Conservation (phyloP, 2,797 vertebrate genomes). For the Anguilla pacifica region DNA sequence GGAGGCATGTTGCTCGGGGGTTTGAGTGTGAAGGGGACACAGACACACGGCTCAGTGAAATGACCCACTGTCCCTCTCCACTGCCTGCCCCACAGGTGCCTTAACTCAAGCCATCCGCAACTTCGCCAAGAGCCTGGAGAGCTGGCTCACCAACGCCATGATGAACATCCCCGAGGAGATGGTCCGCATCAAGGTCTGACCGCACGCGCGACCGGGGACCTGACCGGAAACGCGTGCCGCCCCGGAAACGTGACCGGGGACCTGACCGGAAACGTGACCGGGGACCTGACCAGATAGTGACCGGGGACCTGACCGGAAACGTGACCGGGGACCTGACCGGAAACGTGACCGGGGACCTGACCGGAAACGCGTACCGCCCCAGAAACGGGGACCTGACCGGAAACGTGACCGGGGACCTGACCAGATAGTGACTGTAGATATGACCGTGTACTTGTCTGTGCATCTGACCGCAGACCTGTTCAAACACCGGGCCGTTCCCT, state of each 20-base stretch:
- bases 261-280: neutral
- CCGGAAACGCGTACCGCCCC: too few relatives aligned
- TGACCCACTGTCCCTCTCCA: neutral
- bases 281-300: too few relatives aligned
- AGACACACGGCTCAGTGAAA: neutral
- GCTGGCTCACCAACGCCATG: slow-evolving; percentile 88
- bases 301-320: too few relatives aligned
- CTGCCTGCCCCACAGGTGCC: slow-evolving; percentile 76
- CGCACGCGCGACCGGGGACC: neutral
- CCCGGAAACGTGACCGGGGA: neutral
- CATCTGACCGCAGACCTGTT: too few relatives aligned
- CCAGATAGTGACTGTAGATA: neutral
- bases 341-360: neutral
- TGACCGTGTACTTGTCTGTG: neutral
- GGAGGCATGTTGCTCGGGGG: neutral
- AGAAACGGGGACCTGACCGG: neutral
- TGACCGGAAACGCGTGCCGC: neutral
- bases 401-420: neutral
- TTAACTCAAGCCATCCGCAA: slow-evolving; percentile 96
- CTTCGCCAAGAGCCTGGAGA: slow-evolving; percentile 93
- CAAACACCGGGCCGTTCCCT: too few relatives aligned
- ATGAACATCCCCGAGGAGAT: slow-evolving; percentile 95
- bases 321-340: neutral
- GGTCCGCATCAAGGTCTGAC: slow-evolving; percentile 86
- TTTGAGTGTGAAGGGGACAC: neutral